Percentiles rank a stretch among this genome's conserved stretches.
phyloP scores from a whole-genome alignment of 2,888 invertebrate species.

The Deilephila elpenor region DNA sequence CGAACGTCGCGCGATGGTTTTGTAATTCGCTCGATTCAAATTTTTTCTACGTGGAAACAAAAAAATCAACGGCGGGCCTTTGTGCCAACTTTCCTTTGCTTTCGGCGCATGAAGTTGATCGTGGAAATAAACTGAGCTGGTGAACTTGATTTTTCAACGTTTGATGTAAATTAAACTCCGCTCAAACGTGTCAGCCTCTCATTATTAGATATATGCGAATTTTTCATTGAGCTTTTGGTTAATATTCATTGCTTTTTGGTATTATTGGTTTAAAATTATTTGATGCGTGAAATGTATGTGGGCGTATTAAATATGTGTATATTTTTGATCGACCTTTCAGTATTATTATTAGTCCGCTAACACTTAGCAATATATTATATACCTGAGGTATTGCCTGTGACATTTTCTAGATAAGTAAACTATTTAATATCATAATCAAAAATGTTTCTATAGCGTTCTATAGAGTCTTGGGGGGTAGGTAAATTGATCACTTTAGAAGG shows the following conservation, averaged over 20 bases:
- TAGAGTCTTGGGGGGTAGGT: too few species aligned
- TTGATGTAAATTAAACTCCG: slow-evolving; percentile 72
- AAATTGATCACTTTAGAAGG: too few species aligned
- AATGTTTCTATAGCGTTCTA: too few species aligned
- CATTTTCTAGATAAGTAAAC: too few species aligned
- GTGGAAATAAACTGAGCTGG: slow-evolving; percentile 68
- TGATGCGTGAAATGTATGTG: slow-evolving; percentile 38
- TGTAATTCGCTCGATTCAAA: slow-evolving; percentile 75
- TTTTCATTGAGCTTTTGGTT: slow-evolving; percentile 44
- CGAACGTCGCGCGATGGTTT: slow-evolving; percentile 64
- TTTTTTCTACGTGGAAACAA: slow-evolving; percentile 74
- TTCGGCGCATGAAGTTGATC: slow-evolving; percentile 78
- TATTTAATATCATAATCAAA: too few species aligned
- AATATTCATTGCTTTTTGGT: slow-evolving; percentile 44
- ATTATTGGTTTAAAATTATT: slow-evolving; percentile 19
- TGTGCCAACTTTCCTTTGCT: slow-evolving; percentile 75
- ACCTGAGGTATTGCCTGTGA: not conserved
- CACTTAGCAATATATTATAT: too few species aligned
- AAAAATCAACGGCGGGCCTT: slow-evolving; percentile 72
- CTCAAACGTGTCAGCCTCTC: slow-evolving; percentile 51
- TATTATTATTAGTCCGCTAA: not conserved
- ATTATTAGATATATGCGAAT: slow-evolving; percentile 58
- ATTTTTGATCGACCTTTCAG: not conserved
- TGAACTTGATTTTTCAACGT: slow-evolving; percentile 73
- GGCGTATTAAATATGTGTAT: not conserved